A percentile compares a stretch with the other conserved stretches of the same genome.
Conservation (phyloP, 2,888 invertebrate species). For the Microplitis deprimator region DNA sequence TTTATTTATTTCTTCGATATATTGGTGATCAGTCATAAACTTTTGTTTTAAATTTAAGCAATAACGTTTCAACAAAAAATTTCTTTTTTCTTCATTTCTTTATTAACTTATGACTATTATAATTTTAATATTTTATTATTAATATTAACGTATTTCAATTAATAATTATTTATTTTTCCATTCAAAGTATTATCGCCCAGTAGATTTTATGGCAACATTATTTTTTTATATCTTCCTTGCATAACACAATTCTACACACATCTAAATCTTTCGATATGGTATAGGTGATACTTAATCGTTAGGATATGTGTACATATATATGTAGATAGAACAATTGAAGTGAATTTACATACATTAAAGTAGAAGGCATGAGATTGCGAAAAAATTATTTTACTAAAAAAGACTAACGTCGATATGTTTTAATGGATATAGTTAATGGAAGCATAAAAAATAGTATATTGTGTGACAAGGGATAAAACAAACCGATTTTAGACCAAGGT, state of each 20-base stretch:
- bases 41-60: neutral
- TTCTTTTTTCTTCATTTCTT: neutral
- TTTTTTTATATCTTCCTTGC: neutral
- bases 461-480: too few species aligned
- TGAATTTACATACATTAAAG: neutral
- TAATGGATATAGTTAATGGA: neutral
- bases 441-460: neutral
- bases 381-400: neutral
- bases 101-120: neutral
- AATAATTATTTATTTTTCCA: neutral
- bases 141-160: neutral
- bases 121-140: neutral
- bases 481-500: too few species aligned
- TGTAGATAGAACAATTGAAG: neutral
- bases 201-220: neutral
- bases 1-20: neutral
- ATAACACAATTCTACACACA: neutral
- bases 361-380: neutral
- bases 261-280: neutral
- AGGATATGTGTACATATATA: neutral
- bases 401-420: neutral
- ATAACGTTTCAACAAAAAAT: neutral
- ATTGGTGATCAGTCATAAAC: neutral
- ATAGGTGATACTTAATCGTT: neutral
- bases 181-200: neutral